phyloP scores from a whole-genome alignment of 2,797 vertebrate species.

The Halcyon leucocephala region DNA sequence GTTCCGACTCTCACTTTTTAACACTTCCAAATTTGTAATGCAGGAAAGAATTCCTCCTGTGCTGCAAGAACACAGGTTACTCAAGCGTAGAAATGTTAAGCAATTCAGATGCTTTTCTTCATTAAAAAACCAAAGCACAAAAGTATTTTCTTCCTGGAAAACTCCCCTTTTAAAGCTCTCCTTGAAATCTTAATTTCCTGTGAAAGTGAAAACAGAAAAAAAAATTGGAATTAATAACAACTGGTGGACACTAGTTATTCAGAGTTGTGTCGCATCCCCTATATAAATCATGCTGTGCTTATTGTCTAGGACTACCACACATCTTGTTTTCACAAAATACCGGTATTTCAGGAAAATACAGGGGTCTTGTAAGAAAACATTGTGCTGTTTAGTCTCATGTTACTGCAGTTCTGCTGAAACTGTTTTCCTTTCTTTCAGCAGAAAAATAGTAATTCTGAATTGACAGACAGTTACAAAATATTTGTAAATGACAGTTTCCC shows the following conservation, averaged over 20 bases:
- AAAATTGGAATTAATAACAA: constrained; percentile 58
- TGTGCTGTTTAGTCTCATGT: background rate
- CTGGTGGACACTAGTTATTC: background rate
- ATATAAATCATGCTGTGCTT: background rate
- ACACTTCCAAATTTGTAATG: constrained; percentile 63
- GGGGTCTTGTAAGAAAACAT: background rate
- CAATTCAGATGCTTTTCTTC: constrained; percentile 71
- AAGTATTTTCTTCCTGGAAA: constrained; percentile 48
- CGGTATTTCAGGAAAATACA: background rate
- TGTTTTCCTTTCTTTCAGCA: constrained; percentile 20
- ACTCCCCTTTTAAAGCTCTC: constrained; percentile 62
- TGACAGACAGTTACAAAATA: constrained; percentile 17
- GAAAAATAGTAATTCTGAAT: constrained; percentile 34
- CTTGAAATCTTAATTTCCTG: constrained; percentile 72
- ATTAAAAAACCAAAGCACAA: background rate
- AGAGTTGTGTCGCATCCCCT: background rate
- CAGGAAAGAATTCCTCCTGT: constrained; percentile 56
- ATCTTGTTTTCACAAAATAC: background rate
- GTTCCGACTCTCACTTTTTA: constrained; percentile 64
- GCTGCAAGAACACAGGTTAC: constrained; percentile 45
- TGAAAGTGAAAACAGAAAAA: constrained; percentile 63
- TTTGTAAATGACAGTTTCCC: constrained; percentile 24
- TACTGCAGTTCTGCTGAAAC: constrained; percentile 28
- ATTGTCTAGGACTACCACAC: background rate
- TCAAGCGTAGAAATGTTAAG: constrained; percentile 37